phyloP scores from a whole-genome alignment of 2,113 vertebrate species.

The Centropus bengalensis region DNA sequence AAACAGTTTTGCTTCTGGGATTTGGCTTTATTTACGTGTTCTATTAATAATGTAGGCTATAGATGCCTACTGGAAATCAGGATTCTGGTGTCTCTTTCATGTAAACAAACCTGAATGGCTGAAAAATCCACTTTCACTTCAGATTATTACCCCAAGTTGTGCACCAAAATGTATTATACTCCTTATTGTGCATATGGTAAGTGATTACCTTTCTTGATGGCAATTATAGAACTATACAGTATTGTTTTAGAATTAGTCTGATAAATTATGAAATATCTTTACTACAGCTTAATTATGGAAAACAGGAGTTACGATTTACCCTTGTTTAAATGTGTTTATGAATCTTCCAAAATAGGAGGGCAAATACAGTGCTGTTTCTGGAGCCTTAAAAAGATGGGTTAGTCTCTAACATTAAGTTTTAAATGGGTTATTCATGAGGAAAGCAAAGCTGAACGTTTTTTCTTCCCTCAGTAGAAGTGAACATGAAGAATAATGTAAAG shows the following conservation, averaged over 20 bases:
- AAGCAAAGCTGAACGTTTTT: constrained; percentile 26
- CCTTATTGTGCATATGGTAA: not conserved
- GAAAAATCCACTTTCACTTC: not conserved
- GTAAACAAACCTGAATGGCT: not conserved
- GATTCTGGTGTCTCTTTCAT: not conserved
- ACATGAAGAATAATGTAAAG: not conserved
- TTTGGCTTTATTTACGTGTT: not conserved
- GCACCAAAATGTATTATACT: not conserved
- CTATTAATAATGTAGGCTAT: not conserved
- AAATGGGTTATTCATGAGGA: constrained; percentile 53
- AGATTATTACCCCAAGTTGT: not conserved
- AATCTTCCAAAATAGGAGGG: constrained; percentile 28
- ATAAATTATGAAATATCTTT: constrained; percentile 1
- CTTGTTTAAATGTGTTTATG: not conserved
- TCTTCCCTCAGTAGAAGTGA: not conserved
- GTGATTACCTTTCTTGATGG: not conserved
- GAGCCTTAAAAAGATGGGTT: constrained; percentile 41
- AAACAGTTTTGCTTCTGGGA: not conserved
- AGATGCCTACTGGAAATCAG: not conserved
- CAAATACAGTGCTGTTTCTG: constrained; percentile 29
- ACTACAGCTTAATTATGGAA: constrained; percentile 1
- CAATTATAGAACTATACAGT: not conserved
- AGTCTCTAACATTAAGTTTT: constrained; percentile 24
- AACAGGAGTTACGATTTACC: not conserved
- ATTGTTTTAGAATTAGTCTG: not conserved